Base-by-base conservation (phyloP, 2,797 vertebrate species). In the Chelonia mydas region DNA sequence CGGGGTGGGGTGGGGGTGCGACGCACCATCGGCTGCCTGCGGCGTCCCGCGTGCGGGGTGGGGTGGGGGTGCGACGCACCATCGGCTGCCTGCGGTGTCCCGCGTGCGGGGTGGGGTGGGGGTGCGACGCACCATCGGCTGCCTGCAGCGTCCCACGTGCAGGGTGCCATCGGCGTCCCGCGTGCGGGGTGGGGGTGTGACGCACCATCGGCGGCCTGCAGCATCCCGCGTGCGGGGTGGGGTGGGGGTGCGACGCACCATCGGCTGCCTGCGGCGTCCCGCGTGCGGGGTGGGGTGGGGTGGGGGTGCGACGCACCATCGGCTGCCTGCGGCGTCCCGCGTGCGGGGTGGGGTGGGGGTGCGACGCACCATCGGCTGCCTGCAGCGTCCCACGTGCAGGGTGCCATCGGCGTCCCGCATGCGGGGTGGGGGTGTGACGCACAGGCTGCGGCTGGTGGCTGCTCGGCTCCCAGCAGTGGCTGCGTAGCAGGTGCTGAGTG, bases 361-460 rank as follows among this genome's bases (percentile, higher is more conserved):
- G 55, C 11, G 11, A 5, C 0, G 27, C 27, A 57, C 55, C 27
- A 57, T 59, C 11, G 11, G 54, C 55, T 57, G 55, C 10, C 8
- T 57, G 25, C 9, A 4, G 57, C 5, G 5, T 68, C 2, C n/a
- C 1, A 7, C 2, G 10, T 68, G n/a, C 15, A 2, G 61, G 65
- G 3, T 3, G 17, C n/a, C n/a, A n/a, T n/a, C n/a, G n/a, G 57
- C 5, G 5, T 68, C 2, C n/a, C 1, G 17, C 2, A 10, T 68
- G n/a, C 6, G 2, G 7, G 28, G 27, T 57, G 55, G 17, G 7
- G 28, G 27, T 57, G 55, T 11, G 11, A 4, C 0, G 53, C 53
- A 21, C 51, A 19, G 19, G 55, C 25, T 57, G 6, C 13, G 15
- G 16, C 13, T 7, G 15, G 31, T 21, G n/a, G 65, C 65, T 68